phyloP scores from a whole-genome alignment of 2,888 invertebrate genomes.

The Pollenia angustigena region DNA sequence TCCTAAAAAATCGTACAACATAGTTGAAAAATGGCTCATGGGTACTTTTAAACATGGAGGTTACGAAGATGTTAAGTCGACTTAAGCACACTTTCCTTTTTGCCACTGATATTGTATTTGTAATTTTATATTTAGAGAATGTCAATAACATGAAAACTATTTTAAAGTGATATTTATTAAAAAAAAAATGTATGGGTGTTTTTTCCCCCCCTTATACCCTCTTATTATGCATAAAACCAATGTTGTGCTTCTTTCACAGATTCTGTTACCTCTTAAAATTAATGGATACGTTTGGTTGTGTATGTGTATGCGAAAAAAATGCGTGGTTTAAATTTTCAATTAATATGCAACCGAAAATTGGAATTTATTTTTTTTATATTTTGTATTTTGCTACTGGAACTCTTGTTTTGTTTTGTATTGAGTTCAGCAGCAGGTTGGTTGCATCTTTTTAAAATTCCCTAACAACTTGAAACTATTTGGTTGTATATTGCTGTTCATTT shows the following conservation, averaged over 20 bases:
- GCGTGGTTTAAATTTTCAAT: conserved; percentile 72
- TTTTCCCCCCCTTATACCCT: no score
- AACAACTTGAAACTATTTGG: conserved; percentile 46
- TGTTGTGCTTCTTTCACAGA: conserved; percentile 20
- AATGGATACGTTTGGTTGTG: conserved; percentile 3
- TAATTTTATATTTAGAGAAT: conserved; percentile 39
- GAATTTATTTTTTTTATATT: conserved; percentile 42
- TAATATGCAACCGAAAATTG: conserved; percentile 72
- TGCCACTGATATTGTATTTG: background rate
- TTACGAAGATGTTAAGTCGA: no score
- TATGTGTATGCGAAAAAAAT: conserved; percentile 48
- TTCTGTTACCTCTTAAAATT: conserved; percentile 35
- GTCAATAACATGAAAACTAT: conserved; percentile 53
- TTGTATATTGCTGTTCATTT: conserved; percentile 21
- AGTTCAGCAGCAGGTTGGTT: conserved; percentile 5
- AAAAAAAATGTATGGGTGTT: background rate
- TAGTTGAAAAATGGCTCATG: no score
- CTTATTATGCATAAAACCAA: conserved; percentile 47
- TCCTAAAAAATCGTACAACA: no score
- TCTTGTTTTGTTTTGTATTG: background rate
- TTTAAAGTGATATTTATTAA: conserved; percentile 17
- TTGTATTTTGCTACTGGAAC: background rate
- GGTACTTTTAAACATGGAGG: no score
- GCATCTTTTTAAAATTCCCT: conserved; percentile 37
- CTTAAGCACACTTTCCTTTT: no score